A percentile compares a stretch with the other conserved stretches of the same genome.
Conservation (phyloP, 1,140 invertebrate genomes). For the Acromyrmex echinatior region DNA sequence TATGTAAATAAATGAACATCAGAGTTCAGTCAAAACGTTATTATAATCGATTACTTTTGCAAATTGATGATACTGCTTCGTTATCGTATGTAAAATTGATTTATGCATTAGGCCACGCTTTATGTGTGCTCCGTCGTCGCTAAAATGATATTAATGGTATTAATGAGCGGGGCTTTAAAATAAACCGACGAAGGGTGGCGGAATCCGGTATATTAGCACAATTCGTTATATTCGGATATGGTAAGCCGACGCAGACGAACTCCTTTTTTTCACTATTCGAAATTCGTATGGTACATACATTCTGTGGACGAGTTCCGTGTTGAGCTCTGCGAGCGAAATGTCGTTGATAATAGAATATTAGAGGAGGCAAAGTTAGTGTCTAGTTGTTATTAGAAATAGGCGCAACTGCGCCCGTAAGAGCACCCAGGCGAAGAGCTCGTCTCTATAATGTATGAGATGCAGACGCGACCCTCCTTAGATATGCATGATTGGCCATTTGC, state of each 20-base stretch:
- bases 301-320: background rate
- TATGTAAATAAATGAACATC: background rate
- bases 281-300: constrained; percentile 6
- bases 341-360: constrained; percentile 70
- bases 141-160: constrained; percentile 20
- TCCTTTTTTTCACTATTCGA: background rate
- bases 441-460: constrained; percentile 82
- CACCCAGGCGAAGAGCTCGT: constrained; percentile 39
- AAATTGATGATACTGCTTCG: constrained; percentile 8
- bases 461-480: constrained; percentile 79
- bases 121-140: background rate
- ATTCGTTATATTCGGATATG: background rate
- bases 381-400: constrained; percentile 50
- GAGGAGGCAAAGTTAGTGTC: constrained; percentile 62
- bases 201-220: background rate
- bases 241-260: background rate
- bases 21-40: background rate
- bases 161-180: constrained; percentile 6
- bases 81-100: constrained; percentile 21
- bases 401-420: constrained; percentile 59
- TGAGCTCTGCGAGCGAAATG: constrained; percentile 31
- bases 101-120: background rate
- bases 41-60: constrained; percentile 25
- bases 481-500: constrained; percentile 85
- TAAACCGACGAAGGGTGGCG: background rate